Conservation (phyloP, 2,888 invertebrate genomes). For the Brachyptera putata region DNA sequence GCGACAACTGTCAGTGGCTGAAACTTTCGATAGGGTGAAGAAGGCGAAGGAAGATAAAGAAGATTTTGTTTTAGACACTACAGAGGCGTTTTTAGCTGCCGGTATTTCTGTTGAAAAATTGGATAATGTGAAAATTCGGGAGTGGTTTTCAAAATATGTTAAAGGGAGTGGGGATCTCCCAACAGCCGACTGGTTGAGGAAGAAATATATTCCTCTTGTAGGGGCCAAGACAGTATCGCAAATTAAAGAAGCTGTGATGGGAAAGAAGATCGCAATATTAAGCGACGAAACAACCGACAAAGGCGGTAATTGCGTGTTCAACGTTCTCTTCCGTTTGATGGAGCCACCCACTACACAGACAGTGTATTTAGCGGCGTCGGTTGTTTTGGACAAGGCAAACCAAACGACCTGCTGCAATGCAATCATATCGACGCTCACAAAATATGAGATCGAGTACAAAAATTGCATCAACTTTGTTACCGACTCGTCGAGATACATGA, state of each 20-base stretch:
- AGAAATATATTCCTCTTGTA: conserved; percentile 21
- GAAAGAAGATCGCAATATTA: conserved; percentile 3
- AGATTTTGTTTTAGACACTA: conserved; percentile 18
- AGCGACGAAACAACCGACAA: conserved; percentile 26
- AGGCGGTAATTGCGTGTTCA: conserved; percentile 24
- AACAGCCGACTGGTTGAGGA: conserved; percentile 4
- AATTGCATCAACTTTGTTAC: conserved; percentile 16
- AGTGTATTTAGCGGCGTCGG: background rate
- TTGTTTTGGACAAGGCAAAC: conserved; percentile 20
- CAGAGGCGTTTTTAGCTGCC: conserved; percentile 8
- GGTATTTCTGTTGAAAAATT: conserved; percentile 10
- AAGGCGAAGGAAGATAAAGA: conserved; percentile 19
- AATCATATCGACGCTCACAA: conserved; percentile 6
- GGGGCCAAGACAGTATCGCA: background rate
- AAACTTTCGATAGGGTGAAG: conserved; percentile 2
- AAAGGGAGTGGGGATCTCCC: conserved; percentile 25
- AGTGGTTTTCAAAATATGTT: background rate
- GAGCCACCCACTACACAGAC: conserved; percentile 11
- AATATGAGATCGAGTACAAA: conserved; percentile 16
- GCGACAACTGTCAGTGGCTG: conserved; percentile 7
- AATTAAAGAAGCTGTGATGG: conserved; percentile 10
- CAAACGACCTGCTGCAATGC: conserved; percentile 10
- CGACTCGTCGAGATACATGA: conserved; percentile 24
- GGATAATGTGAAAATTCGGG: background rate
- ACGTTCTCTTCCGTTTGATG: conserved; percentile 19